These are phyloP conservation scores for Corapipo altera DNA, from an alignment of 2,113 vertebrate species.

Conservation along the genomic window DNA sequence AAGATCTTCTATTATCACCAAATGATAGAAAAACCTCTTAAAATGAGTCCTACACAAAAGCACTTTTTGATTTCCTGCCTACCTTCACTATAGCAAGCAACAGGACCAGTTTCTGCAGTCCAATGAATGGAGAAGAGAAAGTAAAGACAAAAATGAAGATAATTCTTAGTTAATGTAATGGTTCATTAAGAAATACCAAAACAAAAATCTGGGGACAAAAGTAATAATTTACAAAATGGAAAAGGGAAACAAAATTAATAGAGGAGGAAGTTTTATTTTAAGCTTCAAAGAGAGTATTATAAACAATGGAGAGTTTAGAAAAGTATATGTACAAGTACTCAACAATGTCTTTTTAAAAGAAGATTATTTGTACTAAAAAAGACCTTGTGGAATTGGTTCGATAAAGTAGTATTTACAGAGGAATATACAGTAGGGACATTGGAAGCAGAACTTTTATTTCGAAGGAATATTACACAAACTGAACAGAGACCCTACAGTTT, in stretches of 20 bases:
- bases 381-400: not conserved
- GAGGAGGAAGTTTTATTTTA: constrained; percentile 69
- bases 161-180: not conserved
- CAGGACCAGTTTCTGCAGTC: not conserved
- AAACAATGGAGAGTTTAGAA: constrained; percentile 65
- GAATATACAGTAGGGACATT: constrained; percentile 53
- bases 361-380: constrained; percentile 49
- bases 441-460: constrained; percentile 73
- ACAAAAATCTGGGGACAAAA: constrained; percentile 31
- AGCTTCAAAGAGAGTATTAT: constrained; percentile 54
- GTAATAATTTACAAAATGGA: constrained; percentile 42
- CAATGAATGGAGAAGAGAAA: not conserved
- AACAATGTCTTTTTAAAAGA: constrained; percentile 32
- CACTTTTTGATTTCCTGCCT: constrained; percentile 14
- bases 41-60: not conserved
- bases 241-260: constrained; percentile 63
- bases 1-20: not conserved
- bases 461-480: constrained; percentile 66
- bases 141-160: not conserved
- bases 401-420: constrained; percentile 70
- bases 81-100: not conserved
- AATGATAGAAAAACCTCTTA: not conserved
- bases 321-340: constrained; percentile 63
- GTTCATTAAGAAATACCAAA: constrained; percentile 14
- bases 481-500: constrained; percentile 59